Evolutionary conservation across 1,140 invertebrate species (phyloP), one percentile per base, ranked within the genome.

Genomic region (Leucophenga varia): DNA sequence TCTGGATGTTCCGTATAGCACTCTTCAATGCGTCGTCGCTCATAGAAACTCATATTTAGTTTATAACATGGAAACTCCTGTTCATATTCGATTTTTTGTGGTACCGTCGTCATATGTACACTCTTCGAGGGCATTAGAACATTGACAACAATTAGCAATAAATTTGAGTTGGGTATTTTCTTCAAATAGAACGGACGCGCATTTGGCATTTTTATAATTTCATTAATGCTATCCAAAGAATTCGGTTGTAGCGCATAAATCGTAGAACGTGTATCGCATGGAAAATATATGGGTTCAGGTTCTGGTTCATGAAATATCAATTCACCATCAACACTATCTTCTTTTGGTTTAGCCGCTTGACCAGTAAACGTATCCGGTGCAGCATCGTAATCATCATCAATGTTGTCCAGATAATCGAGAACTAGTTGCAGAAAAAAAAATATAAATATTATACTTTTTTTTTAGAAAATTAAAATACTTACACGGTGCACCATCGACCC

Each of bases 1-100:
- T 82, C 69, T 21, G 83, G 80, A 77, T 90, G 84, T 53, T 87
- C 81, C 32, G 87, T 88, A 57, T 81, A 90, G 64, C 89, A 91
- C 42, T 82, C 85, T 49, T 84, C 81, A 9, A 89, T 77, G 46
- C 82, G 77, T 54, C 87, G 69, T 37, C 87, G 72, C 8, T 81
- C 79, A 51, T 90, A 78, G 21, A 80, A 77, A 53, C 87, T 89
- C 36, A 90, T 69, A 36, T 84, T 78, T 28, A 88, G 76, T 70
- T 91, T 91, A 54, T 90, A 84, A 61, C 89, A 91, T 0, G 87
- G 84, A 57, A 78, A 77, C 20, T 79, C 59, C 37, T 79, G 61
- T 49, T 80, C 59, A 57, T 81, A 73, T 49, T 71, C 40, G 43
- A 56, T 47, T 64, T 77, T 38, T 57, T 79, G 69, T 28, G 63